Evolutionary conservation across 30 jellyfish, hydroid and myxozoan genomes (phyloP).

Genomic region (Haliclystus octoradiatus): DNA sequence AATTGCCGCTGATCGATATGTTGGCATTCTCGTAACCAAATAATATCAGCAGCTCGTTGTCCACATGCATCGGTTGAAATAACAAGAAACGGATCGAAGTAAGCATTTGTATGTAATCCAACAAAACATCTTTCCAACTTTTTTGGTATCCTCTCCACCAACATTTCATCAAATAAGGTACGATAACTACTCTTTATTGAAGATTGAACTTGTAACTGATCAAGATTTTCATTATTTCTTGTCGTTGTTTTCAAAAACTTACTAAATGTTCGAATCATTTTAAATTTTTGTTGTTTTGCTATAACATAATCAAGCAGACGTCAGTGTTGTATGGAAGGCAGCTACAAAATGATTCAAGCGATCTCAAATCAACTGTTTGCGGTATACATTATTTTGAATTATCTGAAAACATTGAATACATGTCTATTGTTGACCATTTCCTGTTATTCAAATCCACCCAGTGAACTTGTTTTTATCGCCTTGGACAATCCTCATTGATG

Average conservation of each 20-base stretch:
- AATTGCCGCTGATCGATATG: background rate
- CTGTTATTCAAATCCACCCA: background rate
- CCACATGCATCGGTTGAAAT: background rate
- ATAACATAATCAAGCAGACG: no score
- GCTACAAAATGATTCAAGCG: background rate
- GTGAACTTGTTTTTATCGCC: background rate
- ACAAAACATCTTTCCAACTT: background rate
- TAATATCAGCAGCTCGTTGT: background rate
- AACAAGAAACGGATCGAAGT: background rate
- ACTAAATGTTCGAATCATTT: background rate
- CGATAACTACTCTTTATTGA: background rate
- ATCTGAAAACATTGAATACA: background rate
- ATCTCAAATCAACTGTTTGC: no score
- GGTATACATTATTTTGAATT: no score
- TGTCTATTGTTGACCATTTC: background rate
- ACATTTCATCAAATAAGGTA: background rate
- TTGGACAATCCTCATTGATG: background rate
- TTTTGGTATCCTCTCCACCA: background rate
- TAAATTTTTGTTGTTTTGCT: background rate
- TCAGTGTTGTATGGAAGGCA: no score
- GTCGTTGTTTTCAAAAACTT: background rate
- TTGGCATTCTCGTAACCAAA: background rate
- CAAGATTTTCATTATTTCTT: background rate
- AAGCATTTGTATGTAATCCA: background rate
- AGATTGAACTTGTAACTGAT: background rate